Evolutionary conservation across 2,888 invertebrate genomes (phyloP).

Genomic region (Neoscelio sp.): DNA sequence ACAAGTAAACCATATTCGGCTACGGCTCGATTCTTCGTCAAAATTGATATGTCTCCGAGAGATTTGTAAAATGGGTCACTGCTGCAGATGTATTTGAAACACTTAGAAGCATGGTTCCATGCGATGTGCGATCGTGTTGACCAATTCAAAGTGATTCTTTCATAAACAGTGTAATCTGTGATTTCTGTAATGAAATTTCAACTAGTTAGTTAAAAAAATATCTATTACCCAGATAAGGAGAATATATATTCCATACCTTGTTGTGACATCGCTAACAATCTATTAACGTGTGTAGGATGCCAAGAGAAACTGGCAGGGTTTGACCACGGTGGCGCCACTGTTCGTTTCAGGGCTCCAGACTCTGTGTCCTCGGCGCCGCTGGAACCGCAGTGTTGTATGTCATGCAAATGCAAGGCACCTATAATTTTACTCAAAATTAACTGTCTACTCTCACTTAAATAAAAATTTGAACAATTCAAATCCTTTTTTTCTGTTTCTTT

Average conservation of each 20-base stretch:
- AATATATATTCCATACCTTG: too few species aligned
- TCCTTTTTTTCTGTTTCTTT: background rate
- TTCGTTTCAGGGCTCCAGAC: constrained; percentile 90
- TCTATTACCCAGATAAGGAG: background rate
- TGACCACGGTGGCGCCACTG: constrained; percentile 83
- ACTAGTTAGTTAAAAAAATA: constrained; percentile 1
- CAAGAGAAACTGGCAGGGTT: constrained; percentile 90
- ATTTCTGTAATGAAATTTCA: constrained; percentile 80
- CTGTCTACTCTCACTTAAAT: background rate
- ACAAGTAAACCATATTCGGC: constrained; percentile 93
- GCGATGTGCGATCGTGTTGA: constrained; percentile 89
- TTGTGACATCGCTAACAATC: constrained; percentile 87
- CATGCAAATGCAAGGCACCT: constrained; percentile 90
- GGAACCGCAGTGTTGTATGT: constrained; percentile 89
- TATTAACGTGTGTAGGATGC: constrained; percentile 93
- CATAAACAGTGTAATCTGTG: constrained; percentile 90
- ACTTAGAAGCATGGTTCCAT: constrained; percentile 90
- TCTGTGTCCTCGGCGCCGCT: constrained; percentile 90
- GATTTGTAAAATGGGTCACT: constrained; percentile 85
- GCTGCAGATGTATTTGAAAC: constrained; percentile 85
- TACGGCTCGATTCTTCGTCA: constrained; percentile 89
- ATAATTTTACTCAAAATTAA: constrained; percentile 4
- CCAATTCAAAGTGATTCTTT: constrained; percentile 93
- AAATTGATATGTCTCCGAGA: constrained; percentile 88
- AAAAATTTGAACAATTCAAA: background rate